Evolutionary conservation across 2,888 invertebrate species (phyloP).

Genomic region (Machimus atricapillus): DNA sequence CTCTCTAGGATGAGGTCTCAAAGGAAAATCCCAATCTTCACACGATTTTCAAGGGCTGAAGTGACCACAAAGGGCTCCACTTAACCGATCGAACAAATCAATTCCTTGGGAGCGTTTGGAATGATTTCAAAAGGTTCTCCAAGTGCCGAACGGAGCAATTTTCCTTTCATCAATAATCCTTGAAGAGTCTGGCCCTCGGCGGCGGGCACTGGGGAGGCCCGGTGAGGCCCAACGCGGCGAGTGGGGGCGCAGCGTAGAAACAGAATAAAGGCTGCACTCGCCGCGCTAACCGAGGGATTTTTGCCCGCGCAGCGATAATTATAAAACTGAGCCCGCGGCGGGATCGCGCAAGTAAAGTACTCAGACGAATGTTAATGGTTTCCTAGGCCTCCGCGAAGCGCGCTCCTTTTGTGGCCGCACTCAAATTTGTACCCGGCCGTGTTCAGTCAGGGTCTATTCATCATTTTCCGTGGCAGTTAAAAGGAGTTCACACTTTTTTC

Average conservation of each 20-base stretch:
- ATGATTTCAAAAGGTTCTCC: not conserved
- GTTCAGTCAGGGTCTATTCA: not conserved
- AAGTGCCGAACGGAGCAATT: not conserved
- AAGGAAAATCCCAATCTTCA: not conserved
- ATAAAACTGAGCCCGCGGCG: not conserved
- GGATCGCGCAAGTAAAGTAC: not conserved
- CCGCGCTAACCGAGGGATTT: not conserved
- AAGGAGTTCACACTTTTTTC: conserved; percentile 12
- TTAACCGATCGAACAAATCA: not conserved
- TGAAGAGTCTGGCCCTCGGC: not conserved
- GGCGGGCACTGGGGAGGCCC: not conserved
- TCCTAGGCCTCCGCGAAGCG: not conserved
- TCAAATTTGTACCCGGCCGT: not conserved
- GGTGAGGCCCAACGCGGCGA: not conserved
- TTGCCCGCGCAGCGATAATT: not conserved
- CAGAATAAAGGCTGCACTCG: not conserved
- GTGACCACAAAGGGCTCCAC: not conserved
- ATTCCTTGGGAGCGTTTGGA: not conserved
- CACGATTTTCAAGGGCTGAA: not conserved
- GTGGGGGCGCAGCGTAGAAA: not conserved
- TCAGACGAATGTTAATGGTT: not conserved
- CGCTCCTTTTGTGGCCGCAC: not conserved
- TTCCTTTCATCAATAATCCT: not conserved
- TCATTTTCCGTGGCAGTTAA: conserved; percentile 10
- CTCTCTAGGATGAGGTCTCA: not conserved